Evolutionary conservation across 2,113 vertebrate genomes (phyloP), one percentile per base, ranked within the genome.

Genomic region (Onychorhynchus coronatus): DNA sequence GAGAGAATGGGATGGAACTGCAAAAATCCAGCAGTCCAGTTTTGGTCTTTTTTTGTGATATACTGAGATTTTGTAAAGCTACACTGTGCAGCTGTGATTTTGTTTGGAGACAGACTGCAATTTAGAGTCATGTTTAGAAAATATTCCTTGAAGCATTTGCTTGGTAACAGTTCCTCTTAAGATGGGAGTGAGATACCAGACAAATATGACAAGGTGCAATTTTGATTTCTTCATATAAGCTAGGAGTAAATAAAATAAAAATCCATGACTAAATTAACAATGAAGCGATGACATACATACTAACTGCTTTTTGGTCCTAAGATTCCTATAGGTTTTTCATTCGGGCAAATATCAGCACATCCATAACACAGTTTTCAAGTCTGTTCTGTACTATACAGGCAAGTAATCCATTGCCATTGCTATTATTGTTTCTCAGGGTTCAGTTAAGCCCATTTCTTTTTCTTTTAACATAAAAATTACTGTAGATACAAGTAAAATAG

Each of bases 211-310:
- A 87, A 85, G 79, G 17, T 85, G 33, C 44, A 85, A 66, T 85
- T 96, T 90, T 68, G 15, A 41, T 87, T 91, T 91, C 84, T 85
- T 80, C 27, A 44, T 72, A 49, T 84, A 63, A 59, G 44, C 62
- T 84, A 59, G 52, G 27, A 90, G 23, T 71, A 74, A 79, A 71
- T 85, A 74, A 95, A 96, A 88, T 74, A 50, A 91, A 93, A 82
- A 71, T 21, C 39, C 14, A 6, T 18, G 1, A 59, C 30, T 66
- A 56, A 89, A 80, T 87, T 63, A 55, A 56, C 13, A 56, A 25
- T 63, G 47, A 42, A 82, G 67, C 0, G 0, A 80, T 97, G 71
- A 65, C 58, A 91, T 39, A 10, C 0, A 6, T 41, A 25, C 61
- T 73, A 46, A 28, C 24, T 11, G 8, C 2, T 8, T 58, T 79